phyloP scores from a whole-genome alignment of 2,888 invertebrate species.

The Schrankia costaestrigalis region DNA sequence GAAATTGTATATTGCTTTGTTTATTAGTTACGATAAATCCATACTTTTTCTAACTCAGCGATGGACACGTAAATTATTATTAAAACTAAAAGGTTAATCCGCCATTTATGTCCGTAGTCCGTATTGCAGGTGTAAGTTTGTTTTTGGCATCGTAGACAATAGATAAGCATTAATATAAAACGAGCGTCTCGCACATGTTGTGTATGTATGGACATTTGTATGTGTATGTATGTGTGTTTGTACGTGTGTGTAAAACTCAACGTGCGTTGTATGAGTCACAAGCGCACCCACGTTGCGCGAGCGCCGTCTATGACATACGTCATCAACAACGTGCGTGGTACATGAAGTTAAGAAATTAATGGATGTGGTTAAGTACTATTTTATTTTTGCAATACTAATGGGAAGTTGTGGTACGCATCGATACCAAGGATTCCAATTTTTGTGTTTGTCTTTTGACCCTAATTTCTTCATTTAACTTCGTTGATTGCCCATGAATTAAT shows the following conservation, averaged over 20 bases:
- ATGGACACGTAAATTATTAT: no score
- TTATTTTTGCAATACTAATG: background rate
- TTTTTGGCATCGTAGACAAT: background rate
- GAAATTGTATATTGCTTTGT: no score
- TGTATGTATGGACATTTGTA: conserved; percentile 4
- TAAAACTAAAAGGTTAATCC: no score
- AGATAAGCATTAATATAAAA: conserved; percentile 1
- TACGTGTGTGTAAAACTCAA: conserved; percentile 19
- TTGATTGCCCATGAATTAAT: no score
- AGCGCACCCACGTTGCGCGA: conserved; percentile 27
- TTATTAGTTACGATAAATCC: no score
- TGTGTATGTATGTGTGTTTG: conserved; percentile 9
- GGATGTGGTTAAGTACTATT: background rate
- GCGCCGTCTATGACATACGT: conserved; percentile 26
- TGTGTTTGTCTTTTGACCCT: no score
- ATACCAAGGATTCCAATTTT: no score
- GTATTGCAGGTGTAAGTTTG: background rate
- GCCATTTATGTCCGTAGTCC: no score
- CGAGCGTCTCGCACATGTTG: conserved; percentile 1
- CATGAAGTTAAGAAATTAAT: conserved; percentile 13
- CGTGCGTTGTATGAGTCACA: conserved; percentile 32
- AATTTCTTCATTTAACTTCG: no score
- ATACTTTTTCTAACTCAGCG: no score
- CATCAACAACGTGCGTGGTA: conserved; percentile 32
- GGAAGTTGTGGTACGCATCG: no score